Evolutionary conservation across 2,797 vertebrate species (phyloP), one percentile per base, ranked within the genome.

Genomic region (Cryptoprocta ferox): DNA sequence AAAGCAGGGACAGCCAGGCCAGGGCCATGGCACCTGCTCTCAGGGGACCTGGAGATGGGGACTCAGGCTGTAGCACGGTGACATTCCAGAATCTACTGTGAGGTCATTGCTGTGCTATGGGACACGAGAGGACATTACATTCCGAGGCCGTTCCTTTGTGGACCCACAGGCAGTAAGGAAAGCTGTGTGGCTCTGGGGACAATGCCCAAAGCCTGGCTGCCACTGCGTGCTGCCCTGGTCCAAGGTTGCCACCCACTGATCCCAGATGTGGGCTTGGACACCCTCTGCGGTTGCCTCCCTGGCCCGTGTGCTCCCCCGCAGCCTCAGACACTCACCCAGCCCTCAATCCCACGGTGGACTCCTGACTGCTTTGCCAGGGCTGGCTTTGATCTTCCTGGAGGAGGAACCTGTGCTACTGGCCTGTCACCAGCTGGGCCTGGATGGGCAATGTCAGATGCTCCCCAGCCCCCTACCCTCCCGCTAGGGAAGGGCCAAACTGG

Each of bases 381-480:
- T 61, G 48, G 71, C 71, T 63, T 19, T 39, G 73, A 42, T 37
- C 2, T 6, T 68, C 70, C 35, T 28, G 0, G 0, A 30, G 50
- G 66, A 35, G 37, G n/a, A 48, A 26, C 18, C 0, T 26, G 24
- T 28, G 30, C 32, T 18, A 3, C 35, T 7, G 73, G 26, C 30
- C 35, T 13, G 30, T 78, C 50, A 42, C 56, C 7, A 0, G 14
- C 42, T 56, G 37, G 15, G n/a, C 56, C 56, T 0, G 6, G 61
- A n/a, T 9, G 11, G 68, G 45, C 5, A 0, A 2, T 30, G 26
- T 56, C 24, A 0, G 32, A 15, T 5, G 7, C 65, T 0, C 65
- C 21, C 68, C 5, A 0, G 0, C 63, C 53, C 12, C 48, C 48
- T 21, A 24, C 21, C 56, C 56, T 24, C 21, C 37, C 3, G 15